These are phyloP conservation scores for Sebastiscus tertius DNA, from an alignment of 2,797 vertebrate species.

Conservation along the genomic window DNA sequence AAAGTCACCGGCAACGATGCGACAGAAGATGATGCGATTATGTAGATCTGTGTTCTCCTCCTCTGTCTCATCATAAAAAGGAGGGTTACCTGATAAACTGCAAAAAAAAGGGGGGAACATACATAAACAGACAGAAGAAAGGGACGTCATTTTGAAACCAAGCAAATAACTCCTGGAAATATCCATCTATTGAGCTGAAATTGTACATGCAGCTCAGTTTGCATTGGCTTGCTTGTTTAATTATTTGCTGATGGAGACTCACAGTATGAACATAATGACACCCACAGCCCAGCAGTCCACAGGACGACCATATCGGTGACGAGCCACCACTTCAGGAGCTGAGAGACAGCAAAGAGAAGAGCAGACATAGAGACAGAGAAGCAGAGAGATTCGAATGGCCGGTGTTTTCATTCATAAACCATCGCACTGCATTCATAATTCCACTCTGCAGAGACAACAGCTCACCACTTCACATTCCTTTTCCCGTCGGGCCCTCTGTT, in stretches of 20 bases:
- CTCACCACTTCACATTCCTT: slow-evolving; percentile 27
- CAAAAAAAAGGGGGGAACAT: background rate
- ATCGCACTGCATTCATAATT: slow-evolving; percentile 34
- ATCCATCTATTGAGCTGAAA: background rate
- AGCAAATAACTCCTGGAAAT: background rate
- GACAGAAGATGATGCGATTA: slow-evolving; percentile 90
- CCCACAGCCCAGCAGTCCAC: slow-evolving; percentile 93
- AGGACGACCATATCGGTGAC: slow-evolving; percentile 88
- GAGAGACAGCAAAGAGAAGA: slow-evolving; percentile 14
- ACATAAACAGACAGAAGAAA: background rate
- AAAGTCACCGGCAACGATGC: slow-evolving; percentile 89
- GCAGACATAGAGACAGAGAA: slow-evolving; percentile 4
- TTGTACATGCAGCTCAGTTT: background rate
- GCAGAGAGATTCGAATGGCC: background rate
- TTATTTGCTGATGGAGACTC: slow-evolving; percentile 66
- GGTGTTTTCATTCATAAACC: slow-evolving; percentile 18
- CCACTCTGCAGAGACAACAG: background rate
- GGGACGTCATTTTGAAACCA: background rate
- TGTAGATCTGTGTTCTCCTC: slow-evolving; percentile 89
- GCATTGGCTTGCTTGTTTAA: background rate
- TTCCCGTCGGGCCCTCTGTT: slow-evolving; percentile 16
- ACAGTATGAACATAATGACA: slow-evolving; percentile 91
- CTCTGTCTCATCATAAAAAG: slow-evolving; percentile 90
- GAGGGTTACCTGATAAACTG: slow-evolving; percentile 89
- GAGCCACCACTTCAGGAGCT: slow-evolving; percentile 90